A percentile compares a stretch with the other conserved stretches of the same genome.
Evolutionary conservation across 23 tunicate species (phyloP).

Genomic region (Halocynthia roretzi): DNA sequence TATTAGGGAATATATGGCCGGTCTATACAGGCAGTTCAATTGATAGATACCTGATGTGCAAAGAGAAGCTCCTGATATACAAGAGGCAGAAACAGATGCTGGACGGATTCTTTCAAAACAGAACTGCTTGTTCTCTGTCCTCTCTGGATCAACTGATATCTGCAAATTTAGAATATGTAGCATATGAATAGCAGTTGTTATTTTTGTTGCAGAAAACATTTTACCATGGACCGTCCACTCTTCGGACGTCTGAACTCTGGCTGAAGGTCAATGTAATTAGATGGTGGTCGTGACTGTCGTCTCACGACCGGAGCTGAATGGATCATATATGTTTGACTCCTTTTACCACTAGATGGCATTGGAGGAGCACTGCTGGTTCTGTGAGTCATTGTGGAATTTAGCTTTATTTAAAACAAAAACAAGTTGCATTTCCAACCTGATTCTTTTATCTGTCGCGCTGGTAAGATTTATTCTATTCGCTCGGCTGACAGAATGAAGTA

Average conservation of each 20-base stretch:
- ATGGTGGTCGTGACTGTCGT: constrained; percentile 1
- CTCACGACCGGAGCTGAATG: constrained; percentile 3
- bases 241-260: constrained; percentile 24
- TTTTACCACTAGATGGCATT: background rate
- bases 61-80: too few relatives aligned
- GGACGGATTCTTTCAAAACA: too few relatives aligned
- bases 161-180: too few relatives aligned
- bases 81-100: too few relatives aligned
- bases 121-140: too few relatives aligned
- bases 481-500: constrained; percentile 13
- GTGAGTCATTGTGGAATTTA: background rate
- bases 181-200: too few relatives aligned
- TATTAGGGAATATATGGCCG: too few relatives aligned
- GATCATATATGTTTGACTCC: background rate
- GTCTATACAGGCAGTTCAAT: too few relatives aligned
- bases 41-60: too few relatives aligned
- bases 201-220: too few relatives aligned
- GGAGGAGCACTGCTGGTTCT: constrained; percentile 26
- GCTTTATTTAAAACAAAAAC: background rate
- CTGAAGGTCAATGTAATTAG: constrained; percentile 26
- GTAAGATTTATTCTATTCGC: constrained; percentile 17
- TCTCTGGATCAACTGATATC: too few relatives aligned
- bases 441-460: constrained; percentile 16
- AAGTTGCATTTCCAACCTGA: background rate
- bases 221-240: background rate